Percentiles rank a stretch among this genome's conserved stretches.
These are phyloP conservation scores for Drepanosiphum platanoidis DNA, from an alignment of 2,888 invertebrate genomes.

Conservation along the genomic window DNA sequence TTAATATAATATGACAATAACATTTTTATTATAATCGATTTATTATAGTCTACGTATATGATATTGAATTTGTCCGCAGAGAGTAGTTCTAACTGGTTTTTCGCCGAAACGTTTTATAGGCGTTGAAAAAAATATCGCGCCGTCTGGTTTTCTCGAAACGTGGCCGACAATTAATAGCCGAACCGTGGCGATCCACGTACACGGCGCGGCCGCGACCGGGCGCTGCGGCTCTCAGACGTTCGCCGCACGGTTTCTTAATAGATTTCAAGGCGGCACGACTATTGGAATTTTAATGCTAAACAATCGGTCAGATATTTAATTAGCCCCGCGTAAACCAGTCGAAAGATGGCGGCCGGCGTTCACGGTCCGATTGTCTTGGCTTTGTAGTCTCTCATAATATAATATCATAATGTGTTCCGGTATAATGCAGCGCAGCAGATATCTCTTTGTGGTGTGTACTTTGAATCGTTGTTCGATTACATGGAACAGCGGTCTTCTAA, in stretches of 20 bases:
- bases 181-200: too few species aligned
- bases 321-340: slow-evolving; percentile 43
- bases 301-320: slow-evolving; percentile 34
- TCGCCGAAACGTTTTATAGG: too few species aligned
- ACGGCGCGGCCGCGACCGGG: too few species aligned
- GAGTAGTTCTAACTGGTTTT: too few species aligned
- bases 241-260: not conserved
- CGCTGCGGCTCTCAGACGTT: too few species aligned
- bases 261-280: not conserved
- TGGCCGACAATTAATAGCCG: too few species aligned
- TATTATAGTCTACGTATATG: too few species aligned
- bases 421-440: slow-evolving; percentile 58
- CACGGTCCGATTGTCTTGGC: slow-evolving; percentile 59
- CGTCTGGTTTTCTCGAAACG: not conserved
- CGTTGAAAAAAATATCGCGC: not conserved
- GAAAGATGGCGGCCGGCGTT: slow-evolving; percentile 55
- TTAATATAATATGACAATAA: too few species aligned
- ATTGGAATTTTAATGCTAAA: slow-evolving; percentile 26
- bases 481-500: slow-evolving; percentile 62
- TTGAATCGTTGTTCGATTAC: slow-evolving; percentile 62
- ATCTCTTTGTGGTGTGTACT: slow-evolving; percentile 54
- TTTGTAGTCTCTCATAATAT: slow-evolving; percentile 58
- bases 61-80: too few species aligned
- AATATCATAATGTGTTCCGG: slow-evolving; percentile 60
- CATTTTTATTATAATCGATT: too few species aligned